A percentile compares a stretch with the other conserved stretches of the same genome.
Evolutionary conservation across 2,888 invertebrate genomes (phyloP).

Genomic region (Platerodrilus igneus): DNA sequence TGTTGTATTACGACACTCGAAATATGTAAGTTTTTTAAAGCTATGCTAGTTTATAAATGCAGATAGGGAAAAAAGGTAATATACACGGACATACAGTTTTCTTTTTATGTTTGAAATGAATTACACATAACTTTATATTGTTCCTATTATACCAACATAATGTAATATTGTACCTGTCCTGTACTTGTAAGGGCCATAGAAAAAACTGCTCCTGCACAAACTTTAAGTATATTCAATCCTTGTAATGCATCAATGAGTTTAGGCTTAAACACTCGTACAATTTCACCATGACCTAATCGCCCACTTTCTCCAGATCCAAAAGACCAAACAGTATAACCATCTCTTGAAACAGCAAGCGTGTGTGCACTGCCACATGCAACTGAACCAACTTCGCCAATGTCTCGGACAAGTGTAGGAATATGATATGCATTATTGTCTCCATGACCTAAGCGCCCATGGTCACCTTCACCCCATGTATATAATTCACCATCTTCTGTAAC

Average conservation of each 20-base stretch:
- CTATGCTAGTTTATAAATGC: no score
- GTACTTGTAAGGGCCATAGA: constrained; percentile 52
- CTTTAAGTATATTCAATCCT: constrained; percentile 54
- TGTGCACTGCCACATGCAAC: constrained; percentile 56
- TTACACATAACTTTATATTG: no score
- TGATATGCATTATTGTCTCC: constrained; percentile 57
- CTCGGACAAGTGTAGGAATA: constrained; percentile 56
- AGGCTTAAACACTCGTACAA: constrained; percentile 52
- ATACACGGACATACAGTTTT: no score
- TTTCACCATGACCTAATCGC: constrained; percentile 49
- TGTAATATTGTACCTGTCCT: constrained; percentile 52
- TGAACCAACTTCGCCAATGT: constrained; percentile 54
- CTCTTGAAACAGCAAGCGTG: constrained; percentile 51
- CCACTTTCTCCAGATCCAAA: constrained; percentile 56
- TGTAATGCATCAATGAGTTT: constrained; percentile 56
- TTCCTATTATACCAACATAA: not conserved
- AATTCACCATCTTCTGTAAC: constrained; percentile 54
- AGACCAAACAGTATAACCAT: constrained; percentile 56
- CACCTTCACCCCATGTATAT: constrained; percentile 58
- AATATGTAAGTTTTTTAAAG: no score
- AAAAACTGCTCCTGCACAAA: constrained; percentile 54
- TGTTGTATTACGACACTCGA: no score
- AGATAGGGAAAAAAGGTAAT: no score
- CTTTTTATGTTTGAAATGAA: no score
- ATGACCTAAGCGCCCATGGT: constrained; percentile 55